Evolutionary conservation across 2,797 vertebrate genomes (phyloP), one percentile per base, ranked within the genome.

Genomic region (Etheostoma perlongum): DNA sequence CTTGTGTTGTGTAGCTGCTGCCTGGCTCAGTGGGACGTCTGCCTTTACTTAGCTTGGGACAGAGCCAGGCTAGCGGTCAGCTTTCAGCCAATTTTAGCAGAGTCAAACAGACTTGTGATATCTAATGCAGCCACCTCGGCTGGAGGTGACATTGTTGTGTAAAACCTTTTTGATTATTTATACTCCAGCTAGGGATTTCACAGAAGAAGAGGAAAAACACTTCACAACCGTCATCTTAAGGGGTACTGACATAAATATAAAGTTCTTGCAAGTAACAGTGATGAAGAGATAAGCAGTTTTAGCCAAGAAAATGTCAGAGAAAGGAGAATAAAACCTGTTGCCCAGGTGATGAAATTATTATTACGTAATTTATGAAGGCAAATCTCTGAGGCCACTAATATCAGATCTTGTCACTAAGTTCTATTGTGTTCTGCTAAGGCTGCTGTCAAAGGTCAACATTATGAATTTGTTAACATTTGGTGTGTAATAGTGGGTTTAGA

Each of bases 221-320:
- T 21, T 48, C 47, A 48, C 23, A 44, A 8, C 6, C 14, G 0
- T 36, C 5, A 23, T 15, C 42, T 47, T 10, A 66, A 21, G n/a
- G 4, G 14, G 1, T n/a, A 8, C 46, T 52, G 11, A 63, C 23
- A 51, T 19, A 53, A 46, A 64, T 33, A 27, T 59, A 12, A 33
- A 48, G 12, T 18, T 47, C 40, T 12, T 42, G 1, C 3, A 5
- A 44, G 60, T 55, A 18, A 58, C 60, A 61, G 33, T 40, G 25
- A 73, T 51, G 42, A 51, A 58, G 52, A 54, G 6, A 67, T 54
- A 15, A 48, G 4, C 19, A 7, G 36, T 68, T 69, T 36, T 0
- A 58, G 25, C 42, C 18, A 16, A 72, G 66, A 25, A 54, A 71
- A 48, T 49, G 76, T 60, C 64, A 53, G 16, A 21, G 30, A 15